Percentiles rank a stretch among this genome's conserved stretches.
Evolutionary conservation across 2,888 invertebrate genomes (phyloP).

Genomic region (Trilocha varians): DNA sequence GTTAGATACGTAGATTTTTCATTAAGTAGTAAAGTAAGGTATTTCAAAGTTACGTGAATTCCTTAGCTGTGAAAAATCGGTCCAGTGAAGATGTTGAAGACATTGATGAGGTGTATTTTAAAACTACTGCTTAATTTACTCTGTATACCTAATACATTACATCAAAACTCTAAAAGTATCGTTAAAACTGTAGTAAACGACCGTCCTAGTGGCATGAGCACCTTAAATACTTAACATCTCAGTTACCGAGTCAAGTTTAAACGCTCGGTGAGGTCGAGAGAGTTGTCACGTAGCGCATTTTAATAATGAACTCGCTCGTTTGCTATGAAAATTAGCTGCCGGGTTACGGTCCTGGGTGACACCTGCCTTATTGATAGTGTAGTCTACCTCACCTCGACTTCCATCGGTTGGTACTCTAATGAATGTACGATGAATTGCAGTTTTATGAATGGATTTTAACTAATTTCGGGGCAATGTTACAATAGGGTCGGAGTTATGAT

Average conservation of each 20-base stretch:
- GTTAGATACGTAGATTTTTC: too few species aligned
- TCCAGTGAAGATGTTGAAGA: too few species aligned
- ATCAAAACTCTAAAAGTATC: background rate
- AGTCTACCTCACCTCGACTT: slow-evolving; percentile 17
- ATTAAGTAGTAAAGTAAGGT: too few species aligned
- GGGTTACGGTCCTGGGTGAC: slow-evolving; percentile 35
- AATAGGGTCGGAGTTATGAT: background rate
- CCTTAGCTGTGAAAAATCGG: too few species aligned
- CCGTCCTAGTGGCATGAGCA: slow-evolving; percentile 38
- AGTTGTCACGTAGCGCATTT: slow-evolving; percentile 62
- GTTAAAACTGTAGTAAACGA: slow-evolving; percentile 22
- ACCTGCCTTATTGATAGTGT: slow-evolving; percentile 52
- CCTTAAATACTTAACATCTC: slow-evolving; percentile 50
- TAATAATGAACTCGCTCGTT: slow-evolving; percentile 70
- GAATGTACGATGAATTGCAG: slow-evolving; percentile 16
- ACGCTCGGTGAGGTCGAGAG: slow-evolving; percentile 43
- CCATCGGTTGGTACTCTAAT: slow-evolving; percentile 28
- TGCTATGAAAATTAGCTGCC: slow-evolving; percentile 69
- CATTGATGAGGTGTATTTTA: too few species aligned
- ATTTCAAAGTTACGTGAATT: too few species aligned
- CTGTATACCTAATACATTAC: too few species aligned
- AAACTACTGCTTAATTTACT: too few species aligned
- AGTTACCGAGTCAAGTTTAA: slow-evolving; percentile 51
- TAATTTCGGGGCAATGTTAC: background rate
- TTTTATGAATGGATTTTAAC: background rate